Conservation (phyloP, 2,113 vertebrate species). For the Noturus placidus region DNA sequence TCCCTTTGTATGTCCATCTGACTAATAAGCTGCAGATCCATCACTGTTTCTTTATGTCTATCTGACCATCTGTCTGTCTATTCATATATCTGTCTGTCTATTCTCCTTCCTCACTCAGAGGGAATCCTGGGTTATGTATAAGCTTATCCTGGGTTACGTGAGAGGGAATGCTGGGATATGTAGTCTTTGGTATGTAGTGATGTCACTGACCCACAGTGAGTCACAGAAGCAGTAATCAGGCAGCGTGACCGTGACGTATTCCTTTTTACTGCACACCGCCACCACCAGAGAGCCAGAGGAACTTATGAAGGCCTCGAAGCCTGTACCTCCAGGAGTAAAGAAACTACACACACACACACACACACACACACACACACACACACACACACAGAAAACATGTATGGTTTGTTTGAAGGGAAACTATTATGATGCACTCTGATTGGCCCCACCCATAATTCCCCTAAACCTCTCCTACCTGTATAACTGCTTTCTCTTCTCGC, state of each 20-base stretch:
- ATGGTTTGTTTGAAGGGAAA: neutral
- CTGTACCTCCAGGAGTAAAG: slow-evolving; percentile 88
- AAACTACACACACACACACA: slow-evolving; percentile 76
- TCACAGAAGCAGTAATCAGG: slow-evolving; percentile 96
- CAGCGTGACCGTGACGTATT: slow-evolving; percentile 93
- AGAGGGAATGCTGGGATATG: neutral
- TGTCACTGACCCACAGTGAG: slow-evolving; percentile 88
- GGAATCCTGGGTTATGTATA: neutral
- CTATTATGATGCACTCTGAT: neutral
- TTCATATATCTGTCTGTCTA: neutral
- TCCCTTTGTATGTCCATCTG: too few species aligned
- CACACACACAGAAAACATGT: neutral
- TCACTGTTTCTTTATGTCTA: too few species aligned
- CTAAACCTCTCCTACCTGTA: slow-evolving; percentile 81
- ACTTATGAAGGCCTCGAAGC: slow-evolving; percentile 95
- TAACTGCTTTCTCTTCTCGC: slow-evolving; percentile 92
- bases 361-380: neutral
- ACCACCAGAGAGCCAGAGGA: slow-evolving; percentile 85
- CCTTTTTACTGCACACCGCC: slow-evolving; percentile 95
- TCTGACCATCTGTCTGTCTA: neutral
- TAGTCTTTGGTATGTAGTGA: neutral
- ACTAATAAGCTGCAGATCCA: too few species aligned
- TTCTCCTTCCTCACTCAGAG: neutral
- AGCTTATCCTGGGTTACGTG: neutral
- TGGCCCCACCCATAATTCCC: neutral